phyloP scores from a whole-genome alignment of 2,888 invertebrate species.

The Leptinotarsa rubiginosa region DNA sequence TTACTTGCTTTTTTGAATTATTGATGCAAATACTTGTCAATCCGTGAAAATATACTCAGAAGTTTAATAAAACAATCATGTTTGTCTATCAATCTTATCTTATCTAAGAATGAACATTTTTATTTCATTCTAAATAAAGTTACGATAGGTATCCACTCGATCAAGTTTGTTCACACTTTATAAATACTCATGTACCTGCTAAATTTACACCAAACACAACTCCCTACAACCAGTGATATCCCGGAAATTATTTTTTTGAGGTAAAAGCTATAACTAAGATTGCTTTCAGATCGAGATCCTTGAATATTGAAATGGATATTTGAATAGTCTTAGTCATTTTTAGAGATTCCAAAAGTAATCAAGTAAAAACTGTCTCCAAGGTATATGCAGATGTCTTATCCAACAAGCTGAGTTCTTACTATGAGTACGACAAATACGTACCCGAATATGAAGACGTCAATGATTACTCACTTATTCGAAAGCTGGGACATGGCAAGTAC shows the following conservation, averaged over 20 bases:
- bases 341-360: slow-evolving; percentile 49
- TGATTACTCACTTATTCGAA: slow-evolving; percentile 59
- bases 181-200: slow-evolving; percentile 7
- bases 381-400: slow-evolving; percentile 61
- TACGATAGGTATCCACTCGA: background rate
- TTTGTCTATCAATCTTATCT: slow-evolving; percentile 4
- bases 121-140: no score
- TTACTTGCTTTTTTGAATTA: background rate
- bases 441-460: slow-evolving; percentile 59
- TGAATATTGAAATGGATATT: no score
- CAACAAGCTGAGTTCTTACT: slow-evolving; percentile 59
- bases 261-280: background rate
- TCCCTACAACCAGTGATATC: background rate
- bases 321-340: slow-evolving; percentile 27
- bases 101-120: background rate
- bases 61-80: background rate
- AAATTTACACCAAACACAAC: slow-evolving; percentile 16
- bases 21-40: background rate
- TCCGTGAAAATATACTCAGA: background rate
- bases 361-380: slow-evolving; percentile 57
- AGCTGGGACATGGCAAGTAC: slow-evolving; percentile 65
- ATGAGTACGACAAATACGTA: slow-evolving; percentile 61
- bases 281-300: no score
- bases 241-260: background rate
- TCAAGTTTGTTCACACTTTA: background rate